A percentile compares a stretch with the other conserved stretches of the same genome.
These are phyloP conservation scores for Polypedilum vanderplanki DNA, from an alignment of 1,140 invertebrate genomes.

Conservation along the genomic window DNA sequence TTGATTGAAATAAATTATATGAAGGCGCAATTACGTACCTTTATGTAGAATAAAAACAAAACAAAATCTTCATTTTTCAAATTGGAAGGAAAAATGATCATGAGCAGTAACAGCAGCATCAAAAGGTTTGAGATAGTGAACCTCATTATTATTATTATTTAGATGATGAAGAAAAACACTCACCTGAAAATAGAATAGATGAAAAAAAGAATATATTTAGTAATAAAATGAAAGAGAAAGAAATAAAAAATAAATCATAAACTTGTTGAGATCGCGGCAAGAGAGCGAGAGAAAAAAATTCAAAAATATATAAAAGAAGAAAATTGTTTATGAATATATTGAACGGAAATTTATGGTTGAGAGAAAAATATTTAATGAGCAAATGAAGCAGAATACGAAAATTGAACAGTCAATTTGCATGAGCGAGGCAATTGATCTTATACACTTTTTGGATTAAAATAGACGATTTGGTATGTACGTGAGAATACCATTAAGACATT, in stretches of 20 bases:
- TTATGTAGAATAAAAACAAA: background rate
- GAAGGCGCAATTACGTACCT: background rate
- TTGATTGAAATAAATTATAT: conserved; percentile 20
- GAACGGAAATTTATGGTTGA: conserved; percentile 17
- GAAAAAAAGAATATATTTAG: background rate
- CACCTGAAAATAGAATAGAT: conserved; percentile 12
- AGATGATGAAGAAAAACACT: background rate
- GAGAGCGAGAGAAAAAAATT: background rate
- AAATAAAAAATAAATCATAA: conserved; percentile 16
- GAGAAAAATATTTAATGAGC: conserved; percentile 15
- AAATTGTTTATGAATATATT: conserved; percentile 8
- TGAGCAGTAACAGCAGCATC: background rate
- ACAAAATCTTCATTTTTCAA: background rate
- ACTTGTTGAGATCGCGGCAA: background rate
- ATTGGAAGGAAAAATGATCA: background rate
- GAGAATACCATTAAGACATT: no score
- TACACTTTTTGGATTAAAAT: background rate
- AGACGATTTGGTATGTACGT: no score
- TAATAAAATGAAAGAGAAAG: background rate
- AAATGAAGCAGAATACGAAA: background rate
- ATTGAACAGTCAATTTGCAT: conserved; percentile 20
- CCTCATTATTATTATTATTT: background rate
- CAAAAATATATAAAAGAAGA: background rate
- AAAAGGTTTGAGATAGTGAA: background rate
- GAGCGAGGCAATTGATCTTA: background rate